A percentile compares a stretch with the other conserved stretches of the same genome.
Evolutionary conservation across 2,888 invertebrate species (phyloP).

Genomic region (Plemyria rubiginata): DNA sequence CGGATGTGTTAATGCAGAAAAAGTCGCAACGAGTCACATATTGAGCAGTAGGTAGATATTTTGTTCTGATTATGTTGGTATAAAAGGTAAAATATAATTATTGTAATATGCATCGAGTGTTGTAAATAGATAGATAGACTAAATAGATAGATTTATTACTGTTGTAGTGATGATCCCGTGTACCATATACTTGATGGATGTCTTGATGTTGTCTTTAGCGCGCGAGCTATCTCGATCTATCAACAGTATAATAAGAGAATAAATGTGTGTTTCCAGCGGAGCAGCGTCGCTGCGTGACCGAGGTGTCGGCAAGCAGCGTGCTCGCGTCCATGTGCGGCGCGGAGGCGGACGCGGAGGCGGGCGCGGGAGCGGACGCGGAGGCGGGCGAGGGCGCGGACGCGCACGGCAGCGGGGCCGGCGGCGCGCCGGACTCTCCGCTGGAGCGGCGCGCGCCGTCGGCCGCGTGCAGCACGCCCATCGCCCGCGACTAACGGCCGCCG

Average conservation of each 20-base stretch:
- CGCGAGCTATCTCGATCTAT: not conserved
- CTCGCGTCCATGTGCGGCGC: constrained; percentile 65
- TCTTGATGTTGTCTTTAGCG: no score
- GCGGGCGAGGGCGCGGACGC: constrained; percentile 25
- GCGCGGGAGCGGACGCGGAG: constrained; percentile 30
- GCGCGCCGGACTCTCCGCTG: constrained; percentile 46
- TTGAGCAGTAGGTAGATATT: no score
- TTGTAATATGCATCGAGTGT: no score
- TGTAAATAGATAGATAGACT: no score
- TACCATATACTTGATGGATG: no score
- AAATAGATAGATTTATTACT: no score
- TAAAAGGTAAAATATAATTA: no score
- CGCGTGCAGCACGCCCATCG: constrained; percentile 78
- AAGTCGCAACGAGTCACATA: no score
- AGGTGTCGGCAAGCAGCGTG: constrained; percentile 73
- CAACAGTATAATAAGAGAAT: not conserved
- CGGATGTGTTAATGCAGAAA: no score
- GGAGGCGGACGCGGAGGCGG: constrained; percentile 32
- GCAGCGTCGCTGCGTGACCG: constrained; percentile 78
- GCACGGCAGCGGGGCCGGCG: constrained; percentile 22
- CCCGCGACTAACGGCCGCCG: constrained; percentile 58
- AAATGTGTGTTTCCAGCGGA: constrained; percentile 61
- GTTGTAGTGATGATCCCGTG: no score
- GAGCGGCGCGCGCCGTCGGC: constrained; percentile 55
- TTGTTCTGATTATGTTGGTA: no score